Base-by-base conservation (phyloP, 2,888 invertebrate genomes). In the Spialia ferax region DNA sequence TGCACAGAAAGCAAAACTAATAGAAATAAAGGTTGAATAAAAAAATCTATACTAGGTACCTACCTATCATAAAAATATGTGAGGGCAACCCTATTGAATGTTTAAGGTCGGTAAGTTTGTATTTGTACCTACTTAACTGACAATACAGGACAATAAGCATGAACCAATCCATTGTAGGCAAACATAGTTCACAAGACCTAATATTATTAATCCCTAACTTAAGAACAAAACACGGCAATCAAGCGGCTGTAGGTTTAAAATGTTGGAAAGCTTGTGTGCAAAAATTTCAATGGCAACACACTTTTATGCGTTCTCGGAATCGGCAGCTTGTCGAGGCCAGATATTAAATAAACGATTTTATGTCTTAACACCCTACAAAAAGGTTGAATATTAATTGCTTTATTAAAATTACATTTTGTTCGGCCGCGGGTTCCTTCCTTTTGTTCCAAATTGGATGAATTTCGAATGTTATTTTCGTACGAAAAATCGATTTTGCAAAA, bases 361-460 rank as follows among this genome's bases (percentile, higher is more conserved):
- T 26, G 20, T 35, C 50, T 52, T 50, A 65, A 8, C 6, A 8
- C 20, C 1, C 3, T 7, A 1, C 0, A 2, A 26, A 26, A 66
- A 52, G 59, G 59, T 26, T 60, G 8, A 59, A 20, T 59, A 38
- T 66, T 18, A 4, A 42, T 6, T 26, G 26, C 13, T 1, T 4
- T 20, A n/a, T 42, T 29, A 42, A 18, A 59, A 52, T 38, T 20
- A 73, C 70, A 75, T 70, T 75, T 75, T 70, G 72, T 72, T 69
- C 71, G 70, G 69, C 70, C 65, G 73, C 74, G 74, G 77, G 76
- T 76, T 80, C 82, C 82, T 85, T 86, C 83, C 82, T 87, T 87
- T 88, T 89, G 87, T 89, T 84, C 83, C 83, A 82, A 81, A 87
- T 80, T 79, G 78, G 79, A 79, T 80, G 78, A 85, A 84, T 81